Evolutionary conservation across 2,113 vertebrate genomes (phyloP).

Genomic region (Brachirus orientalis): DNA sequence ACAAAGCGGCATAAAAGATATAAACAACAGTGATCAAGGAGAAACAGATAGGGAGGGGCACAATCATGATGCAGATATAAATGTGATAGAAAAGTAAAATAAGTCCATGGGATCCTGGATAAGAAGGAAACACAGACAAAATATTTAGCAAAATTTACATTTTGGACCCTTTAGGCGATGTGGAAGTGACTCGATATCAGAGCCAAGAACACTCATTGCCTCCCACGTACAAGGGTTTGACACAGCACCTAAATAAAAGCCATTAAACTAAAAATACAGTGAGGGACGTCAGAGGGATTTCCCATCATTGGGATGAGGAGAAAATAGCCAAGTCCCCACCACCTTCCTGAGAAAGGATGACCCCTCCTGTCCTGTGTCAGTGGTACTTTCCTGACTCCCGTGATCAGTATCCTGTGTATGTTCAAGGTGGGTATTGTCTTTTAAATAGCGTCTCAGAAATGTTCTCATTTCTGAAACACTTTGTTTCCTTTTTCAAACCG

Average conservation of each 20-base stretch:
- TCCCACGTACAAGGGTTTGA: neutral
- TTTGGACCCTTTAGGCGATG: conserved; percentile 3
- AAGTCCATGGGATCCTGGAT: conserved; percentile 1
- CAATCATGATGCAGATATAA: neutral
- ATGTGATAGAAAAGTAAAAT: conserved; percentile 3
- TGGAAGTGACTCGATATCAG: neutral
- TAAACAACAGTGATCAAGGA: neutral
- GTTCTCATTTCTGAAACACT: conserved; percentile 15
- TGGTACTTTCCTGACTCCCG: conserved; percentile 59
- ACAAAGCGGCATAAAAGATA: conserved; percentile 2
- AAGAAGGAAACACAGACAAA: conserved; percentile 17
- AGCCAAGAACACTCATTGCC: neutral
- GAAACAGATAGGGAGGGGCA: neutral
- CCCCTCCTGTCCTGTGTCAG: conserved; percentile 58
- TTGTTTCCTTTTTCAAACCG: neutral
- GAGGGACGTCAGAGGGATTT: conserved; percentile 48
- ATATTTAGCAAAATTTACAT: conserved; percentile 6
- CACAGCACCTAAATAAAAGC: conserved; percentile 42
- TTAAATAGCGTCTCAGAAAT: neutral
- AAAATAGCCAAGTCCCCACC: conserved; percentile 36
- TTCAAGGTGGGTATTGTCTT: conserved; percentile 26
- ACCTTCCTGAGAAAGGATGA: conserved; percentile 69
- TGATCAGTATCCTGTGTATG: conserved; percentile 57
- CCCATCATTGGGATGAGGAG: conserved; percentile 49
- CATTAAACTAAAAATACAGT: conserved; percentile 65